A percentile compares a stretch with the other conserved stretches of the same genome.
Evolutionary conservation across 2,888 invertebrate species (phyloP).

Genomic region (Pyralis farinalis): DNA sequence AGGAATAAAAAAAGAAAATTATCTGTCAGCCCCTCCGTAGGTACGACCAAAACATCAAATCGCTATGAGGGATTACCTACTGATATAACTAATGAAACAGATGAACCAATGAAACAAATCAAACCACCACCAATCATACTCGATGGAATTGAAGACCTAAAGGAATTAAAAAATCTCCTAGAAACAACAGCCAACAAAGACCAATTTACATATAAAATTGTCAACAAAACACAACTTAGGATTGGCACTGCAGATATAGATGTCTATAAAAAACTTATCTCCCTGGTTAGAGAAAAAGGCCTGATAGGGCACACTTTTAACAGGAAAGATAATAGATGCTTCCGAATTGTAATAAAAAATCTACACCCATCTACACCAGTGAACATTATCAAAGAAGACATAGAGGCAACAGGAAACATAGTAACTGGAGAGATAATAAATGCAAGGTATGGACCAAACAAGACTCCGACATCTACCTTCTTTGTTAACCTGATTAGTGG

Average conservation of each 20-base stretch:
- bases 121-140: background rate
- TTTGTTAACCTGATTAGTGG: slow-evolving; percentile 28
- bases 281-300: slow-evolving; percentile 10
- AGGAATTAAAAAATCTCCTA: no score
- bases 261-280: slow-evolving; percentile 16
- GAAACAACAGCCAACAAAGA: slow-evolving; percentile 1
- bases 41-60: background rate
- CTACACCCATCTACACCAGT: slow-evolving; percentile 13
- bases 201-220: slow-evolving; percentile 12
- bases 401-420: slow-evolving; percentile 14
- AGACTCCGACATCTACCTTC: background rate
- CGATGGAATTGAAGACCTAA: background rate
- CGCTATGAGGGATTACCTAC: background rate
- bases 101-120: no score
- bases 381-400: slow-evolving; percentile 6
- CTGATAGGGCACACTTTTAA: slow-evolving; percentile 18
- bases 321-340: slow-evolving; percentile 10
- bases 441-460: background rate
- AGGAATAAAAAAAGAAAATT: no score
- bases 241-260: slow-evolving; percentile 7
- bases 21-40: no score
- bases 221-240: slow-evolving; percentile 15
- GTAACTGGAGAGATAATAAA: slow-evolving; percentile 8
- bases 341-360: slow-evolving; percentile 14
- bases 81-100: background rate